Evolutionary conservation across 2,888 invertebrate genomes (phyloP).

Genomic region (Lasioglossum leucozonium): DNA sequence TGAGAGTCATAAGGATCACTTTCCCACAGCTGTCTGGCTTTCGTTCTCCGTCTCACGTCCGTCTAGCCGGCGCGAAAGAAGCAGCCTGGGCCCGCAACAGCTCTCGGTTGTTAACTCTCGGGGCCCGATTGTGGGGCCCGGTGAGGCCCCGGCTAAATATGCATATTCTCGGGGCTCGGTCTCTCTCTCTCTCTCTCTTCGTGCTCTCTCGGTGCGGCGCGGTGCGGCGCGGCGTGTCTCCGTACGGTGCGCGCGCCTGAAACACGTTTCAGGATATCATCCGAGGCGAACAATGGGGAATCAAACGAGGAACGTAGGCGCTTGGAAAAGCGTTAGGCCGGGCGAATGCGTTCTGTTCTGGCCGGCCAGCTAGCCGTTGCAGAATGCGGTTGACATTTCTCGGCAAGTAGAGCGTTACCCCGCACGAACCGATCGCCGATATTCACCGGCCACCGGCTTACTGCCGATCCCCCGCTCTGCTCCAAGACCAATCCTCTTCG

Average conservation of each 20-base stretch:
- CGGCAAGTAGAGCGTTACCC: constrained; percentile 74
- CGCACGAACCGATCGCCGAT: constrained; percentile 56
- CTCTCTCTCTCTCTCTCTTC: background rate
- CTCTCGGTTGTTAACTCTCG: constrained; percentile 38
- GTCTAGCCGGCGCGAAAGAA: constrained; percentile 1
- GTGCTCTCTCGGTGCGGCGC: background rate
- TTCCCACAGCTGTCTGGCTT: constrained; percentile 13
- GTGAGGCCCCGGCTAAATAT: constrained; percentile 50
- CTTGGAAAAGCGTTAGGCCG: constrained; percentile 50
- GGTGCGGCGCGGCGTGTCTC: constrained; percentile 31
- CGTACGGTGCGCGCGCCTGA: constrained; percentile 17
- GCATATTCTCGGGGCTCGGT: constrained; percentile 37
- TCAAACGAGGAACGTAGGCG: constrained; percentile 67
- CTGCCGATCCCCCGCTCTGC: constrained; percentile 1
- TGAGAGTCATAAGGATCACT: constrained; percentile 1
- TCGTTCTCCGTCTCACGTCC: constrained; percentile 1
- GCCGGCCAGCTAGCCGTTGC: constrained; percentile 55
- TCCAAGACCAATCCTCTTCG: background rate
- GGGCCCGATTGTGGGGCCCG: constrained; percentile 4
- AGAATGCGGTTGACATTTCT: constrained; percentile 75
- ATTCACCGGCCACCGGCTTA: constrained; percentile 30
- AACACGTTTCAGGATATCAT: constrained; percentile 65
- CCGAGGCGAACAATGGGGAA: constrained; percentile 67
- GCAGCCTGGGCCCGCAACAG: background rate
- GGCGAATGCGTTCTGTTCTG: constrained; percentile 59